A percentile compares a stretch with the other conserved stretches of the same genome.
Evolutionary conservation across 2,888 invertebrate genomes (phyloP).

Genomic region (Trisateles emortualis): DNA sequence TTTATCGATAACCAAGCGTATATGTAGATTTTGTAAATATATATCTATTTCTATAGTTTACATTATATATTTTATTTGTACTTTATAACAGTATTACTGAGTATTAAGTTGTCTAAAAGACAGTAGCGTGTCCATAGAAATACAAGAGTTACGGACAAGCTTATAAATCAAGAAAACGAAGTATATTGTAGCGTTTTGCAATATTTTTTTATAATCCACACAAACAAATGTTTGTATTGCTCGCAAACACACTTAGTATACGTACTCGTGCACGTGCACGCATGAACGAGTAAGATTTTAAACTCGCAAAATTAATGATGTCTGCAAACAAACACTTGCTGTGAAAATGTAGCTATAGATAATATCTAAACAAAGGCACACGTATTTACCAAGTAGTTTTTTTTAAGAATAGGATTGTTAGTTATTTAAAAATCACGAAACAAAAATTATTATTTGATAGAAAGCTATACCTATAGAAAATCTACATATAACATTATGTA

Average conservation of each 20-base stretch:
- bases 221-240: too few species aligned
- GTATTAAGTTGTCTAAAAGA: constrained; percentile 54
- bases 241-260: too few species aligned
- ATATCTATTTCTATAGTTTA: constrained; percentile 21
- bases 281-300: too few species aligned
- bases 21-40: constrained; percentile 24
- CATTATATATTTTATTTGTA: constrained; percentile 55
- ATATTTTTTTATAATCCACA: too few species aligned
- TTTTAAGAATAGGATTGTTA: too few species aligned
- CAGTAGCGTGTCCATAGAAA: not conserved
- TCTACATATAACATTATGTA: not conserved
- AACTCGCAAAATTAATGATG: too few species aligned
- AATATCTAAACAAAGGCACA: too few species aligned
- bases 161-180: not conserved
- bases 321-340: too few species aligned
- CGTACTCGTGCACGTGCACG: too few species aligned
- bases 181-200: too few species aligned
- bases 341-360: too few species aligned
- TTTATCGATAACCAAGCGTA: constrained; percentile 31
- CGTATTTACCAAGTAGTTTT: too few species aligned
- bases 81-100: constrained; percentile 64
- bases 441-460: not conserved
- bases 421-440: not conserved
- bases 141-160: not conserved
- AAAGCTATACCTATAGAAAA: constrained; percentile 1